Percentiles rank a stretch among this genome's conserved stretches.
These are phyloP conservation scores for Hypomecis punctinalis DNA, from an alignment of 2,888 invertebrate species.

Conservation along the genomic window DNA sequence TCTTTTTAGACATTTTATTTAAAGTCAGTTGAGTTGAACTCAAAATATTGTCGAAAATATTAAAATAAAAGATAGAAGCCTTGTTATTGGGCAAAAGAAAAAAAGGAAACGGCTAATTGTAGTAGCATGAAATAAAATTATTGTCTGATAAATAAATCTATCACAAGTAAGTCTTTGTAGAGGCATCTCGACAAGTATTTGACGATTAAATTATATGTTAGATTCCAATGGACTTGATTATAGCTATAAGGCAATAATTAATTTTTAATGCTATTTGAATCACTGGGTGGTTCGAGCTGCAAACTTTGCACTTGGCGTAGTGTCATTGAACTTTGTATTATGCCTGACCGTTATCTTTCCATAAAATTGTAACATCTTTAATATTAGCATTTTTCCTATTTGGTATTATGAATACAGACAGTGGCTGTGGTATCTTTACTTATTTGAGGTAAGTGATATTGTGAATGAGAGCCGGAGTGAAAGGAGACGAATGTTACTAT, in stretches of 20 bases:
- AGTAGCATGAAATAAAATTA: conserved; percentile 16
- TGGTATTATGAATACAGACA: conserved; percentile 85
- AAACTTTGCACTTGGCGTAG: conserved; percentile 76
- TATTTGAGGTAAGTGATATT: conserved; percentile 76
- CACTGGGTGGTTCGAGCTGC: conserved; percentile 44
- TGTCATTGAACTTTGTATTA: conserved; percentile 65
- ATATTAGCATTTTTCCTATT: conserved; percentile 83
- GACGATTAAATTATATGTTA: conserved; percentile 14
- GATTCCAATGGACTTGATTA: conserved; percentile 20
- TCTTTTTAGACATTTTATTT: too few species aligned
- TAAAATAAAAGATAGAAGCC: too few species aligned
- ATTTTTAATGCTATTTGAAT: conserved; percentile 32
- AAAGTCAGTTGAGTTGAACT: too few species aligned
- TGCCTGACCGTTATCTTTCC: conserved; percentile 78
- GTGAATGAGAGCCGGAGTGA: conserved; percentile 67
- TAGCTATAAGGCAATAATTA: conserved; percentile 36
- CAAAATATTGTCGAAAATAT: too few species aligned
- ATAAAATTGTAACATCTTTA: conserved; percentile 68
- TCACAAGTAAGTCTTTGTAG: conserved; percentile 11
- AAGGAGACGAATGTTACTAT: conserved; percentile 80
- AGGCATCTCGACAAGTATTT: conserved; percentile 9
- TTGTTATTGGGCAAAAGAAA: too few species aligned
- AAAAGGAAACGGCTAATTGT: neutral
- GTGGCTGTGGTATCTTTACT: conserved; percentile 85
- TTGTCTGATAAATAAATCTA: conserved; percentile 5